These are phyloP conservation scores for Plestiodon gilberti DNA, from an alignment of 2,113 vertebrate genomes.

Conservation along the genomic window DNA sequence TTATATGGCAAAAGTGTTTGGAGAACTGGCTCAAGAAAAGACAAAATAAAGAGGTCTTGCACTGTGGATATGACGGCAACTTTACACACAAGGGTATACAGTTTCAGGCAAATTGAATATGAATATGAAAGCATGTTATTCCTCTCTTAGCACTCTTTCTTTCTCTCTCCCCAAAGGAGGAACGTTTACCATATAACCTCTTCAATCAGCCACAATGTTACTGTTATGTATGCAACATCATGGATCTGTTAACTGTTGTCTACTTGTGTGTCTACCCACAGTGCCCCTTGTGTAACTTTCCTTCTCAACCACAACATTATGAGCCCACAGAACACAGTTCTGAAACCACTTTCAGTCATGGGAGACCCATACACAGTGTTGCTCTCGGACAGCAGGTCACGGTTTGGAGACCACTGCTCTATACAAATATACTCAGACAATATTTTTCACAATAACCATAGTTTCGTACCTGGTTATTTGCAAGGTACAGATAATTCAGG, in stretches of 20 bases:
- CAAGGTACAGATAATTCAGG: slow-evolving; percentile 95
- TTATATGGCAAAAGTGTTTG: neutral
- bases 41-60: neutral
- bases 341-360: neutral
- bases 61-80: neutral
- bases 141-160: neutral
- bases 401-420: neutral
- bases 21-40: neutral
- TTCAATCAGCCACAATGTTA: neutral
- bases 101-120: neutral
- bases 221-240: neutral
- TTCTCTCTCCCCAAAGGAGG: neutral
- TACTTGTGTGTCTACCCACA: neutral
- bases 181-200: neutral
- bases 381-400: neutral
- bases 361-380: too few relatives aligned
- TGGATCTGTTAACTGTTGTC: neutral
- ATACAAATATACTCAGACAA: neutral
- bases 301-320: neutral
- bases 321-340: neutral
- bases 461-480: slow-evolving; percentile 94
- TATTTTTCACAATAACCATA: slow-evolving; percentile 12
- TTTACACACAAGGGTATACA: slow-evolving; percentile 5
- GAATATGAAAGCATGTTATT: neutral
- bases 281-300: neutral